Percentiles rank a stretch among this genome's conserved stretches.
phyloP scores from a whole-genome alignment of 2,888 invertebrate genomes.

The Drosophila prolongata region DNA sequence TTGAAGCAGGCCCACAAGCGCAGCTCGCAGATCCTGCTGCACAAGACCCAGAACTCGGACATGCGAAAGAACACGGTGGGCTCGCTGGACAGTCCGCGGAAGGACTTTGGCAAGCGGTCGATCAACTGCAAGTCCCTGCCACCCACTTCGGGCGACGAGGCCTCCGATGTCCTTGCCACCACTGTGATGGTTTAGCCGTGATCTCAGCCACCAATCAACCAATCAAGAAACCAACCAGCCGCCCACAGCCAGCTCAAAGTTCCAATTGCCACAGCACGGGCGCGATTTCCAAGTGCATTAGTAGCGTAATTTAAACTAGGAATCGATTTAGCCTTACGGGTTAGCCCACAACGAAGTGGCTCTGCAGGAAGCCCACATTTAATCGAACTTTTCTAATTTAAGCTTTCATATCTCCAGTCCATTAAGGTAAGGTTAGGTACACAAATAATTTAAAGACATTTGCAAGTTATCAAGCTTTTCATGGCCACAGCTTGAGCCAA shows the following conservation, averaged over 20 bases:
- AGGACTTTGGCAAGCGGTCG: slow-evolving; percentile 92
- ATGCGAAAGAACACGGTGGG: slow-evolving; percentile 93
- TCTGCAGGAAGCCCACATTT: background rate
- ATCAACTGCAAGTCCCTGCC: slow-evolving; percentile 86
- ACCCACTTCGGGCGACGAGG: slow-evolving; percentile 76
- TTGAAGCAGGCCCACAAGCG: slow-evolving; percentile 84
- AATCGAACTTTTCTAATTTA: background rate
- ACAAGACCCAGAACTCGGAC: slow-evolving; percentile 94
- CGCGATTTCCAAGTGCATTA: slow-evolving; percentile 72
- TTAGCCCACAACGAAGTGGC: background rate
- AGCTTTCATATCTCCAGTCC: background rate
- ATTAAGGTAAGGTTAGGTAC: background rate
- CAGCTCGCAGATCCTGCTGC: slow-evolving; percentile 88
- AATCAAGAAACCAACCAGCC: slow-evolving; percentile 26
- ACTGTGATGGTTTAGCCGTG: slow-evolving; percentile 86
- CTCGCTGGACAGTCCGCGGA: slow-evolving; percentile 86
- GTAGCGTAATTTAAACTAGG: slow-evolving; percentile 56
- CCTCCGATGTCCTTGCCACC: slow-evolving; percentile 85
- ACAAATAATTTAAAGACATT: background rate
- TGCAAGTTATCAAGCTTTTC: background rate
- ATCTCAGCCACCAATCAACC: slow-evolving; percentile 58
- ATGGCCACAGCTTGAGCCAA: background rate
- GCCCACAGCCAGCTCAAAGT: slow-evolving; percentile 59
- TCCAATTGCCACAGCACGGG: slow-evolving; percentile 65
- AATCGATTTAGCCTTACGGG: slow-evolving; percentile 19